These are phyloP conservation scores for Phenganax marumi DNA, from an alignment of 92 coral and sea anemone genomes.

Conservation along the genomic window DNA sequence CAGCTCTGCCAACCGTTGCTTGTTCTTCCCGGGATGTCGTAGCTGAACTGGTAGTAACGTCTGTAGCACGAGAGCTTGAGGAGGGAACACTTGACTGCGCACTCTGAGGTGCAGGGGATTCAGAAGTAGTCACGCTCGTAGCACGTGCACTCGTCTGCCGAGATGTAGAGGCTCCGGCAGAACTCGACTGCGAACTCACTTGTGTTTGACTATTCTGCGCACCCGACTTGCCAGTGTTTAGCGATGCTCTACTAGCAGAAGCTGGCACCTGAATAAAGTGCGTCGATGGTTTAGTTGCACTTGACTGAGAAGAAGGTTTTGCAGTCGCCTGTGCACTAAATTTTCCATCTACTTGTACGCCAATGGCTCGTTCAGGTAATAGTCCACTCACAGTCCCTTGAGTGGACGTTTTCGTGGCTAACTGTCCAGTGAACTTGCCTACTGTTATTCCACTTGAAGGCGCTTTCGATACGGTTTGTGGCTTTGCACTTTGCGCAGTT, in stretches of 20 bases:
- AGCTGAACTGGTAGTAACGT: not conserved
- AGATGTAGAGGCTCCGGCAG: not conserved
- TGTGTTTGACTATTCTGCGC: not conserved
- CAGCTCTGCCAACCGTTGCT: not conserved
- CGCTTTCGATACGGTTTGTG: not conserved
- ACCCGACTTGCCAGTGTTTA: not conserved
- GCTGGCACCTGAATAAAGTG: constrained; percentile 18
- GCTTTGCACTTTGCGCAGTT: not conserved
- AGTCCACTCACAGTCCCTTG: too few species aligned
- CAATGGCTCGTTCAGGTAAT: not conserved
- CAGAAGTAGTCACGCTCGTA: not conserved
- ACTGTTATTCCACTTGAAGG: not conserved
- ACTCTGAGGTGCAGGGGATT: not conserved
- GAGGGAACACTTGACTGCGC: too few species aligned
- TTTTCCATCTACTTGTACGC: not conserved
- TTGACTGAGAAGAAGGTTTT: not conserved
- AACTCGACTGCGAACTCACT: constrained; percentile 1
- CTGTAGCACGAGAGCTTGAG: not conserved
- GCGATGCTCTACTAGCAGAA: not conserved
- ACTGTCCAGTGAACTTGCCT: not conserved
- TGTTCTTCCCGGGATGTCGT: not conserved
- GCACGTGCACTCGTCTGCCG: not conserved
- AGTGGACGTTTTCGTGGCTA: not conserved
- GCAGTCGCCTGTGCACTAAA: not conserved
- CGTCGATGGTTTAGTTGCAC: constrained; percentile 4